Conservation (phyloP, 2,888 invertebrate species). For the Drosophila stalkeri region DNA sequence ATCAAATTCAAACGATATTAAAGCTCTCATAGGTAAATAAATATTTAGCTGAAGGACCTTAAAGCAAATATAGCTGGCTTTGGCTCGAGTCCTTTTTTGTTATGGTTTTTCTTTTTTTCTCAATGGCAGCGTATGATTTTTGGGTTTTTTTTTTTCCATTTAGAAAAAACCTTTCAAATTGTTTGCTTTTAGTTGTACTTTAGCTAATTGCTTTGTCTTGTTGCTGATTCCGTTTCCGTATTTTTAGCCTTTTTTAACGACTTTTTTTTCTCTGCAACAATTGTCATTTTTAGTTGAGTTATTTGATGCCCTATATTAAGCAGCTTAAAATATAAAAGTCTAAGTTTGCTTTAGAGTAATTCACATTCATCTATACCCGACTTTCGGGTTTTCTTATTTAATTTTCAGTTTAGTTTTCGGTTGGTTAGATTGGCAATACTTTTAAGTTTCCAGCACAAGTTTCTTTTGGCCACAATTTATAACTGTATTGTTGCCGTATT, state of each 20-base stretch:
- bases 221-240: neutral
- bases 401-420: constrained; percentile 3
- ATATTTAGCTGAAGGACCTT: neutral
- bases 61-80: constrained; percentile 9
- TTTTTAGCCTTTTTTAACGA: constrained; percentile 4
- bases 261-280: neutral
- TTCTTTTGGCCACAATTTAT: constrained; percentile 30
- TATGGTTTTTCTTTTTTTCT: constrained; percentile 4
- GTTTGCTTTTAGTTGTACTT: constrained; percentile 16
- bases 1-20: constrained; percentile 25
- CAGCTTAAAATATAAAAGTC: neutral
- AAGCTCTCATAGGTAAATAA: constrained; percentile 2
- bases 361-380: neutral
- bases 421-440: constrained; percentile 6
- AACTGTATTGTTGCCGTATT: constrained; percentile 11
- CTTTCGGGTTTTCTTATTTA: neutral
- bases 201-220: constrained; percentile 41
- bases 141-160: neutral
- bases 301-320: neutral
- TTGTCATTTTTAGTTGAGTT: neutral
- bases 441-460: constrained; percentile 16
- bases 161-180: constrained; percentile 6
- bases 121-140: constrained; percentile 31
- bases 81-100: neutral
- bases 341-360: neutral